phyloP scores from a whole-genome alignment of 2,797 vertebrate genomes.

The Discoglossus pictus region DNA sequence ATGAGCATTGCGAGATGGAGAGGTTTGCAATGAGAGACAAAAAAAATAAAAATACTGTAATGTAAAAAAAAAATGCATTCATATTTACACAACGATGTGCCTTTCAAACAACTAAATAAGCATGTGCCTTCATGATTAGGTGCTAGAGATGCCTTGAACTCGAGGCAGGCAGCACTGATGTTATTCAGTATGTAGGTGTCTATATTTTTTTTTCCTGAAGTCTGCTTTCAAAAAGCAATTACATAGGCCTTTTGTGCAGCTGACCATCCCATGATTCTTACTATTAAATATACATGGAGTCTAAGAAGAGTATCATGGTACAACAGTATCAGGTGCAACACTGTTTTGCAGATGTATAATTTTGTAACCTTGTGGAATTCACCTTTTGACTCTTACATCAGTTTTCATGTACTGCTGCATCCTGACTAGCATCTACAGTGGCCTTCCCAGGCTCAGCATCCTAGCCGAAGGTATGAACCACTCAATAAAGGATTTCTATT shows the following conservation, averaged over 20 bases:
- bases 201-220: conserved; percentile 10
- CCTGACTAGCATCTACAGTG: conserved; percentile 28
- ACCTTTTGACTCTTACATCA: conserved; percentile 15
- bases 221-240: neutral
- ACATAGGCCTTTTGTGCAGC: neutral
- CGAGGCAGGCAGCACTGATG: neutral
- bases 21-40: too few relatives aligned
- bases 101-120: too few relatives aligned
- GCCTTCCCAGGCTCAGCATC: conserved; percentile 15
- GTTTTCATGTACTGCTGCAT: neutral
- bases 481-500: conserved; percentile 21
- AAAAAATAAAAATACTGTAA: too few relatives aligned
- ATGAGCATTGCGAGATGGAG: too few relatives aligned
- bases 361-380: conserved; percentile 15
- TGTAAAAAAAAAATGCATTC: too few relatives aligned
- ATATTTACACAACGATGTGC: too few relatives aligned
- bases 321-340: conserved; percentile 12
- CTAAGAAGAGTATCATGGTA: conserved; percentile 12
- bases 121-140: conserved; percentile 1
- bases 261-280: conserved; percentile 7
- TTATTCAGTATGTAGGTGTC: neutral
- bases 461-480: conserved; percentile 3
- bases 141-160: neutral
- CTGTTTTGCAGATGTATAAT: conserved; percentile 20
- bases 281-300: conserved; percentile 29